Conservation (phyloP, 2,113 vertebrate species). For the Cromileptes altivelis region DNA sequence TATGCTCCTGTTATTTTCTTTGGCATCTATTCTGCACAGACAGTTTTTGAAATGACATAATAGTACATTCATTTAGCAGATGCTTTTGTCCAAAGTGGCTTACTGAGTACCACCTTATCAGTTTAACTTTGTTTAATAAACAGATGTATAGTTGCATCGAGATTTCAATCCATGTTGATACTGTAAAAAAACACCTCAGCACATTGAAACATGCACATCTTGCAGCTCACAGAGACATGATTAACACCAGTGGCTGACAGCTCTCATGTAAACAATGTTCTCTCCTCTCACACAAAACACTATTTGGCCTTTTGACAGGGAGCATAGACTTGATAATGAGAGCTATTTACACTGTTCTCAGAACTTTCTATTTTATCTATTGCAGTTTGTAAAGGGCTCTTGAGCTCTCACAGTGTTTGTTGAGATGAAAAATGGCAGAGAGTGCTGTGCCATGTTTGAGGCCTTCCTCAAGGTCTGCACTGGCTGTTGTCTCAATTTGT, state of each 20-base stretch:
- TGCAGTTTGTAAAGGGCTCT: conserved; percentile 54
- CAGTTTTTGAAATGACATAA: neutral
- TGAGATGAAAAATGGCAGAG: conserved; percentile 54
- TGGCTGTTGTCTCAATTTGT: conserved; percentile 68
- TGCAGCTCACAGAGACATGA: neutral
- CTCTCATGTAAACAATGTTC: conserved; percentile 51
- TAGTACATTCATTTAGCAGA: neutral
- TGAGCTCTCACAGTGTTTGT: conserved; percentile 50
- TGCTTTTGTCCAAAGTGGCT: neutral
- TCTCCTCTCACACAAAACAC: conserved; percentile 19
- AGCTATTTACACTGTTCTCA: conserved; percentile 55
- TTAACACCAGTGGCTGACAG: conserved; percentile 26
- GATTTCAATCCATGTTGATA: neutral
- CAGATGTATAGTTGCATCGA: neutral
- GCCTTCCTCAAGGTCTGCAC: conserved; percentile 59
- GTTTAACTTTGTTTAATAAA: neutral
- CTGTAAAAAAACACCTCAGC: neutral
- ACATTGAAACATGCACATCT: neutral
- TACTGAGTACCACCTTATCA: no score
- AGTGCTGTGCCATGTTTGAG: conserved; percentile 45
- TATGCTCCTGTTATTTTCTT: no score
- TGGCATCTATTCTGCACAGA: no score
- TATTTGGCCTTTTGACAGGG: conserved; percentile 49
- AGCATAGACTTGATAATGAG: conserved; percentile 37
- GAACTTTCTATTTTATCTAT: conserved; percentile 63